Evolutionary conservation across 2,888 invertebrate genomes (phyloP).

Genomic region (Lasioglossum lativentre): DNA sequence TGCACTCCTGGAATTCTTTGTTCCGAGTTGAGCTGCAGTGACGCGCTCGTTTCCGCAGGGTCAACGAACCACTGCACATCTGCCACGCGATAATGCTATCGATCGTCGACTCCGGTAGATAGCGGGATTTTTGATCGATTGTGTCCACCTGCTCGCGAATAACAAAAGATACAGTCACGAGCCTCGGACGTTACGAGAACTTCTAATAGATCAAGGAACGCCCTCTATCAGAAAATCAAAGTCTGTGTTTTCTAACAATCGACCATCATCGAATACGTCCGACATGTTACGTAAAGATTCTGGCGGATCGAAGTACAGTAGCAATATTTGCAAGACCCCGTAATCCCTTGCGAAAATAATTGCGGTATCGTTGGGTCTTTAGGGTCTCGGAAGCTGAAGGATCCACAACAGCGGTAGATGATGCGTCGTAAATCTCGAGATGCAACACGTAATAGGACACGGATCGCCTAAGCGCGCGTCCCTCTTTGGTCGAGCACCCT

Average conservation of each 20-base stretch:
- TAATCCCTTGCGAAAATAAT: background rate
- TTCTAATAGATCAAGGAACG: too few species aligned
- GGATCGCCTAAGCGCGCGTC: background rate
- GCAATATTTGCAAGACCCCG: too few species aligned
- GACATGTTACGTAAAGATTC: too few species aligned
- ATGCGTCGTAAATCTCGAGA: background rate
- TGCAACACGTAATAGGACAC: background rate
- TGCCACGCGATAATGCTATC: constrained; percentile 30
- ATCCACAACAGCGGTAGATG: background rate
- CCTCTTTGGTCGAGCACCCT: constrained; percentile 4
- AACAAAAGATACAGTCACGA: too few species aligned
- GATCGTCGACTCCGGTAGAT: constrained; percentile 5
- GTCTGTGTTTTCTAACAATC: too few species aligned
- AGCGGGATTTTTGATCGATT: background rate
- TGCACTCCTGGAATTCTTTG: constrained; percentile 27
- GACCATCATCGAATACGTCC: too few species aligned
- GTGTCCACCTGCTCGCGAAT: background rate
- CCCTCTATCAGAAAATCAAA: too few species aligned
- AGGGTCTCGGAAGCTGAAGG: background rate
- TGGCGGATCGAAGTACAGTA: too few species aligned
- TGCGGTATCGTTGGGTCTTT: background rate
- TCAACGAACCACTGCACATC: constrained; percentile 30
- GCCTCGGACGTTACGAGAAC: too few species aligned
- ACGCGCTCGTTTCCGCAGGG: constrained; percentile 16
- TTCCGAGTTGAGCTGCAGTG: constrained; percentile 24